A percentile compares a stretch with the other conserved stretches of the same genome.
Evolutionary conservation across 2,113 vertebrate species (phyloP).

Genomic region (Tachysurus fulvidraco): DNA sequence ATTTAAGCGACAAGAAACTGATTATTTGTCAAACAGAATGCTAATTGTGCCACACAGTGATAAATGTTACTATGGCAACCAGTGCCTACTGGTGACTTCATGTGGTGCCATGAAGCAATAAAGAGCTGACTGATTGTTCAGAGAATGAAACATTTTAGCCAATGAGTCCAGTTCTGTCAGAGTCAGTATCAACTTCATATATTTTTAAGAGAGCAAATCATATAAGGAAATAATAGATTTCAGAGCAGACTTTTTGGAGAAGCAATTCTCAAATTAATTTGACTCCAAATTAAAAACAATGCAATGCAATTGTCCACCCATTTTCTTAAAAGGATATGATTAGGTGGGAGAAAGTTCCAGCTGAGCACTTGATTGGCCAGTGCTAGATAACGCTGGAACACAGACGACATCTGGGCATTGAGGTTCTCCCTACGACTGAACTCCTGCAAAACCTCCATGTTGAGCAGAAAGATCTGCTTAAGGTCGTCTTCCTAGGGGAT

Average conservation of each 20-base stretch:
- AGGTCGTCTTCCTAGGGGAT: constrained; percentile 87
- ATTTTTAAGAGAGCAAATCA: background rate
- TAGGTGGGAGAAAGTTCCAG: constrained; percentile 99
- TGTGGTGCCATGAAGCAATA: no score
- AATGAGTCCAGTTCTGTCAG: background rate
- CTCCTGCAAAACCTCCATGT: constrained; percentile 96
- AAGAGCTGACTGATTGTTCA: background rate
- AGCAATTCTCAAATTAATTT: background rate
- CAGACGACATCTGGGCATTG: constrained; percentile 94
- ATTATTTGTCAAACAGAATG: no score
- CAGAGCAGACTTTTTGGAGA: background rate
- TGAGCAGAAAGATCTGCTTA: constrained; percentile 93
- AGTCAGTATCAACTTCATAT: background rate
- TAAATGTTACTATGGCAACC: no score
- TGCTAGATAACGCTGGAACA: constrained; percentile 96
- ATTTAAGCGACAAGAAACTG: no score
- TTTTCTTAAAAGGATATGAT: constrained; percentile 89
- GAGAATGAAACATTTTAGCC: background rate
- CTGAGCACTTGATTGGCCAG: constrained; percentile 97
- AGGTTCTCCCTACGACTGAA: constrained; percentile 94
- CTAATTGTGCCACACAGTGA: no score
- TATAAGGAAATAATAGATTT: background rate
- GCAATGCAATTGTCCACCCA: background rate
- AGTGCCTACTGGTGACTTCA: no score
- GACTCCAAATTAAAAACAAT: background rate